These are phyloP conservation scores for Capitulum mitella DNA, from an alignment of 2,888 invertebrate species.

Conservation along the genomic window DNA sequence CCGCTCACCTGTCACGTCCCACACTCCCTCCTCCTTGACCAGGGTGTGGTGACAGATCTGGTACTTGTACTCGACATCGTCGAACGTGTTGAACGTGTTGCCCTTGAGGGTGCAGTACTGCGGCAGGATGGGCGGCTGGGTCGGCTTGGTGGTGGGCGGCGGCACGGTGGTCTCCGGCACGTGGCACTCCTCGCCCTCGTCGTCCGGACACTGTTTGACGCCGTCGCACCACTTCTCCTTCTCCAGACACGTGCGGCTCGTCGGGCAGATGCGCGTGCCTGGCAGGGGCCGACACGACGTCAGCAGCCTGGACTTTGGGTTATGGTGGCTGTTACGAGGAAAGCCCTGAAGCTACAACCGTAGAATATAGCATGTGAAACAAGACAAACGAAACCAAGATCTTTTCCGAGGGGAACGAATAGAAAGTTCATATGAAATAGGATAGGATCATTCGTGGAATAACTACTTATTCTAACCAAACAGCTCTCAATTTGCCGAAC, in stretches of 20 bases:
- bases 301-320: too few species aligned
- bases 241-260: constrained; percentile 64
- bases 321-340: too few species aligned
- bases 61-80: constrained; percentile 66
- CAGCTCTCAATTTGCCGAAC: too few species aligned
- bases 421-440: too few species aligned
- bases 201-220: constrained; percentile 70
- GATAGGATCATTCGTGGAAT: too few species aligned
- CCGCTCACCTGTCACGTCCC: constrained; percentile 54
- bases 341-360: too few species aligned
- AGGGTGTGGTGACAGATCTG: constrained; percentile 73
- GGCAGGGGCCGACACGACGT: too few species aligned
- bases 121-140: constrained; percentile 11
- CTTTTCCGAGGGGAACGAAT: too few species aligned
- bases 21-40: constrained; percentile 61
- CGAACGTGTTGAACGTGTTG: constrained; percentile 69
- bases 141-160: constrained; percentile 23
- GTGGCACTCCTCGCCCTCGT: constrained; percentile 52
- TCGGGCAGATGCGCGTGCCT: constrained; percentile 60
- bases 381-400: too few species aligned
- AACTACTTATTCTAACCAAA: too few species aligned
- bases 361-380: too few species aligned
- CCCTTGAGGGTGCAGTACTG: constrained; percentile 64
- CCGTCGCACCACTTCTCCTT: constrained; percentile 71
- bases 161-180: constrained; percentile 48